phyloP scores from a whole-genome alignment of 2,113 vertebrate species.

The Rhinolophus sinicus region DNA sequence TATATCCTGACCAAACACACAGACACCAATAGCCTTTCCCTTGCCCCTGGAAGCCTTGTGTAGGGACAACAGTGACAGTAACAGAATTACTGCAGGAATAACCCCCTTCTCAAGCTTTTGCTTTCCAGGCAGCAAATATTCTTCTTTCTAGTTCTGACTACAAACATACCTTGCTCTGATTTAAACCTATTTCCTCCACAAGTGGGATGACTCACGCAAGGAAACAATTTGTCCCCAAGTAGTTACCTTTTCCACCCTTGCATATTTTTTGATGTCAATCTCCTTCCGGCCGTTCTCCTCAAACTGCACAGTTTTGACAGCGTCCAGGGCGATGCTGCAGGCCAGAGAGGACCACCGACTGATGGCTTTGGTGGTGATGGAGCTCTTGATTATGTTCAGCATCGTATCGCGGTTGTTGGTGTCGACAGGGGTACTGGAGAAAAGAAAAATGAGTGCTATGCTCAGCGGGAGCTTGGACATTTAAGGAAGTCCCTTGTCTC shows the following conservation, averaged over 20 bases:
- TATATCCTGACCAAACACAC: not conserved
- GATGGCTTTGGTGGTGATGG: constrained; percentile 92
- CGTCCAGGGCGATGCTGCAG: constrained; percentile 92
- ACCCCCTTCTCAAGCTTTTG: not conserved
- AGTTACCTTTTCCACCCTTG: constrained; percentile 95
- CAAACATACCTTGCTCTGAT: not conserved
- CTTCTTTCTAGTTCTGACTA: not conserved
- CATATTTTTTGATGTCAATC: constrained; percentile 98
- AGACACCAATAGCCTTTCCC: not conserved
- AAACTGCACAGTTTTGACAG: constrained; percentile 93
- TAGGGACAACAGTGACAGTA: not conserved
- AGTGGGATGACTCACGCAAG: not conserved
- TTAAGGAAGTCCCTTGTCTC: not conserved
- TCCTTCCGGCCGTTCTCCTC: constrained; percentile 95
- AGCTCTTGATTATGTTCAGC: constrained; percentile 96
- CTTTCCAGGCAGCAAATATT: not conserved
- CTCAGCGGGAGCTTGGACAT: not conserved
- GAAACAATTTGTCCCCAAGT: not conserved
- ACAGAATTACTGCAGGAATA: not conserved
- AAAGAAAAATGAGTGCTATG: not conserved
- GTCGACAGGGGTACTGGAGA: constrained; percentile 91
- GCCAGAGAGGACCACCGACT: constrained; percentile 91
- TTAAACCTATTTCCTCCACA: not conserved
- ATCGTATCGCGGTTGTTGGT: constrained; percentile 91
- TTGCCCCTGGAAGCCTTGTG: not conserved